A percentile compares a stretch with the other conserved stretches of the same genome.
Evolutionary conservation across 2,113 vertebrate species (phyloP).

Genomic region (Acrocephalus kingi): DNA sequence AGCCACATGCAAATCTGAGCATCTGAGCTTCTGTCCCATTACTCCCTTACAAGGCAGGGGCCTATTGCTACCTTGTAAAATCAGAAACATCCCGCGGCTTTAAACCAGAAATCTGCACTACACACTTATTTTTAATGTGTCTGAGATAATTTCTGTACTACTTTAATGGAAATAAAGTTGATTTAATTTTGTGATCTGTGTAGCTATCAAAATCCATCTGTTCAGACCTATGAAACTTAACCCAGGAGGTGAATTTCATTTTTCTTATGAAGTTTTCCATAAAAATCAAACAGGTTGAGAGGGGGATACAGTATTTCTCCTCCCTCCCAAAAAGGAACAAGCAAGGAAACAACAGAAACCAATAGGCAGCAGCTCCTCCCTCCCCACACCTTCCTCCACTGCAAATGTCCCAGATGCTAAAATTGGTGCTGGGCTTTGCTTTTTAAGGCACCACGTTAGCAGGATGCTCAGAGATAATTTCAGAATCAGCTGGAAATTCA

Average conservation of each 20-base stretch:
- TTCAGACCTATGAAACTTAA: conserved; percentile 56
- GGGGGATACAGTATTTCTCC: neutral
- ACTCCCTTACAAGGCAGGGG: neutral
- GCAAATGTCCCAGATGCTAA: neutral
- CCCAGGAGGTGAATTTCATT: conserved; percentile 56
- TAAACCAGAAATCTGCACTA: conserved; percentile 64
- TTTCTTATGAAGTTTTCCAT: conserved; percentile 42
- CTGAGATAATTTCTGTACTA: conserved; percentile 66
- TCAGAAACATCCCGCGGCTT: conserved; percentile 43
- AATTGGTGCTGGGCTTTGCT: conserved; percentile 23
- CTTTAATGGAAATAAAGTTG: conserved; percentile 68
- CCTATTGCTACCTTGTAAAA: conserved; percentile 23
- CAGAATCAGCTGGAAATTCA: conserved; percentile 10
- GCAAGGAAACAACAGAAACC: neutral
- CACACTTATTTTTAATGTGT: conserved; percentile 58
- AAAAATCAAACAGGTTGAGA: conserved; percentile 29
- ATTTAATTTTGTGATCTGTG: conserved; percentile 61
- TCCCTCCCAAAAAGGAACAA: neutral
- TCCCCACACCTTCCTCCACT: neutral
- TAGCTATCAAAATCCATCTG: conserved; percentile 74
- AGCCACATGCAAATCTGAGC: conserved; percentile 18
- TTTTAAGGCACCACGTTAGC: neutral
- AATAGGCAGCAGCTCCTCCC: neutral
- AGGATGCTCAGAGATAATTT: conserved; percentile 10
- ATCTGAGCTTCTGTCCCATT: neutral